Percentiles rank a stretch among this genome's conserved stretches.
Evolutionary conservation across 2,888 invertebrate species (phyloP).

Genomic region (Thera obeliscata): DNA sequence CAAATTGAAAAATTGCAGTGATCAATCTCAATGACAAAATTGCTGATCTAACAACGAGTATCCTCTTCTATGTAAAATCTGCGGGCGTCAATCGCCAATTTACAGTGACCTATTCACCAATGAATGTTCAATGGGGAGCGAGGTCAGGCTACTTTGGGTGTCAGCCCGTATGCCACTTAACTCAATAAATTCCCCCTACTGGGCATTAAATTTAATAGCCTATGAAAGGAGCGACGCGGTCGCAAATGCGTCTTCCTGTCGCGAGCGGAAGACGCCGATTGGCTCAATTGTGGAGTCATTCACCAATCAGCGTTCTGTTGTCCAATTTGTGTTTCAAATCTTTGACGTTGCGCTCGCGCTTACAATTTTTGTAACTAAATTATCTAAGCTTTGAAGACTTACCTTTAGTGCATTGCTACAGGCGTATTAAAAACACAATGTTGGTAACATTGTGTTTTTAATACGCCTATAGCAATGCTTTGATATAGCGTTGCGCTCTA

Average conservation of each 20-base stretch:
- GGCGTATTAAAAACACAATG: too few species aligned
- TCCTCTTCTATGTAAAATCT: slow-evolving; percentile 72
- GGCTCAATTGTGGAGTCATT: slow-evolving; percentile 79
- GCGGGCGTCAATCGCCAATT: slow-evolving; percentile 65
- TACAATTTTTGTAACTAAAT: background rate
- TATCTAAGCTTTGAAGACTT: background rate
- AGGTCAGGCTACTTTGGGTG: slow-evolving; percentile 59
- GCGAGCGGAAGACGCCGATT: slow-evolving; percentile 81
- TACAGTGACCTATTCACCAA: slow-evolving; percentile 45
- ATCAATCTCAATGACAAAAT: slow-evolving; percentile 75
- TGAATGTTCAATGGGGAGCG: slow-evolving; percentile 38
- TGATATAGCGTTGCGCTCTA: too few species aligned
- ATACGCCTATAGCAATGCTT: too few species aligned
- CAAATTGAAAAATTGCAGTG: slow-evolving; percentile 60
- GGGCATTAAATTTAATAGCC: slow-evolving; percentile 80
- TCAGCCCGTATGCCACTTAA: slow-evolving; percentile 80
- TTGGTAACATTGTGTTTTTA: too few species aligned
- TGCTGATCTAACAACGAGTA: slow-evolving; percentile 72
- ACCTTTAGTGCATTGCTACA: too few species aligned
- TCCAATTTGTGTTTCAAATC: slow-evolving; percentile 55
- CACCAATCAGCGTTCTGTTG: slow-evolving; percentile 77
- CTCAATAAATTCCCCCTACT: slow-evolving; percentile 80
- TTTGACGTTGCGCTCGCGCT: slow-evolving; percentile 36
- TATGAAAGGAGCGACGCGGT: slow-evolving; percentile 75
- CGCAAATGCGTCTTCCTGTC: slow-evolving; percentile 77